Base-by-base conservation (phyloP, 2,113 vertebrate species). In the Brachirus orientalis region DNA sequence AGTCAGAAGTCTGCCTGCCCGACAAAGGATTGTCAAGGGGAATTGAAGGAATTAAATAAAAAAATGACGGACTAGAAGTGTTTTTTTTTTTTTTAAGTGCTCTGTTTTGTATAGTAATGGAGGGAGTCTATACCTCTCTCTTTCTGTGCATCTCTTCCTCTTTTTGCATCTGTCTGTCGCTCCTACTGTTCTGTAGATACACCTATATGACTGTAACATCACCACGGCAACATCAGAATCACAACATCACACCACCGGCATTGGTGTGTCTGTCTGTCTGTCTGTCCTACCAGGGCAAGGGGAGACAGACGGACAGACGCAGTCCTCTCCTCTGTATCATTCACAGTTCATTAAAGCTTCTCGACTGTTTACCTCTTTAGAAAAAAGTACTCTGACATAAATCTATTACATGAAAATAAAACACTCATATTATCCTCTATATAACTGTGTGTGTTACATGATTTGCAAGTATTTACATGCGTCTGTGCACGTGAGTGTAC, bases 1-100 rank as follows among this genome's bases (percentile, higher is more conserved):
- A 92, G 82, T 68, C 60, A 72, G 20, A 83, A 63, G 51, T 82
- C 86, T 85, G 77, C 90, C 93, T 89, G 93, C 91, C 92, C 89
- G 91, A 89, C 90, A 86, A 92, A 88, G 90, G 95, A 97, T 97
- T 98, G 96, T 97, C 95, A 92, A 88, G 87, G 87, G 90, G 92
- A 36, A 7, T 11, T 7, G n/a, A 13, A 83, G 84, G 16, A 89
- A 83, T 45, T 80, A 77, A 72, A 72, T 61, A 53, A 63, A 89
- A 89, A 80, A 91, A 86, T 86, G 75, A 72, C 64, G 69, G 89
- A 90, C 84, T 59, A 68, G 63, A 74, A 90, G 92, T 81, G 78
- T 84, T 84, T 43, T 38, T 50, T 55, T 94, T n/a, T n/a, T 66
- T 40, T 50, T 55, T 94, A 96, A 96, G 94, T 95, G 95, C 94